Conservation (phyloP, 2,797 vertebrate species). For the Chelon auratus region DNA sequence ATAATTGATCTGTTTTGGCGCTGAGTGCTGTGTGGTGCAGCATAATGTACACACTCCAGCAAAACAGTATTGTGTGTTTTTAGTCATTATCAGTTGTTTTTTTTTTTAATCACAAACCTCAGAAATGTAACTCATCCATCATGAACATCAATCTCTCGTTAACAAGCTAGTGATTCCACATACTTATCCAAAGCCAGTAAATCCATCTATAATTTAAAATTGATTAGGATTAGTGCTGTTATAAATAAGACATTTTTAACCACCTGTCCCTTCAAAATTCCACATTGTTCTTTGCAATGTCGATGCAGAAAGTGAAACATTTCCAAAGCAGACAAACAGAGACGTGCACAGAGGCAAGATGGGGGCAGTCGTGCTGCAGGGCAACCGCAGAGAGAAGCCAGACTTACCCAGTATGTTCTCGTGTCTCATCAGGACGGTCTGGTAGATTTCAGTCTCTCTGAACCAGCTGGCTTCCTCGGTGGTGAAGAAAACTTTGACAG, state of each 20-base stretch:
- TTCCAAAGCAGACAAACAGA: neutral
- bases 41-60: conserved; percentile 14
- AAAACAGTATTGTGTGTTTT: neutral
- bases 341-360: neutral
- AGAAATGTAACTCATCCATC: neutral
- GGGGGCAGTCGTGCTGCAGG: no score
- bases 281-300: neutral
- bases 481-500: conserved; percentile 98
- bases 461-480: conserved; percentile 99
- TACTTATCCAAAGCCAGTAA: neutral
- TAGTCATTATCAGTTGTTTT: neutral
- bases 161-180: neutral
- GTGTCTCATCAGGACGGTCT: conserved; percentile 97
- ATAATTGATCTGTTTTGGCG: conserved; percentile 54
- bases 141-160: no score
- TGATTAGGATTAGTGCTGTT: neutral
- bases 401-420: conserved; percentile 95
- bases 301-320: neutral
- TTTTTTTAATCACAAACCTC: neutral
- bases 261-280: no score
- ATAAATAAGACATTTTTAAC: no score
- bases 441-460: conserved; percentile 98
- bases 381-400: neutral
- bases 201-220: neutral
- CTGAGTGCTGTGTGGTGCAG: conserved; percentile 26